A percentile compares a stretch with the other conserved stretches of the same genome.
Evolutionary conservation across 2,113 vertebrate species (phyloP).

Genomic region (Poeciliopsis occidentalis): DNA sequence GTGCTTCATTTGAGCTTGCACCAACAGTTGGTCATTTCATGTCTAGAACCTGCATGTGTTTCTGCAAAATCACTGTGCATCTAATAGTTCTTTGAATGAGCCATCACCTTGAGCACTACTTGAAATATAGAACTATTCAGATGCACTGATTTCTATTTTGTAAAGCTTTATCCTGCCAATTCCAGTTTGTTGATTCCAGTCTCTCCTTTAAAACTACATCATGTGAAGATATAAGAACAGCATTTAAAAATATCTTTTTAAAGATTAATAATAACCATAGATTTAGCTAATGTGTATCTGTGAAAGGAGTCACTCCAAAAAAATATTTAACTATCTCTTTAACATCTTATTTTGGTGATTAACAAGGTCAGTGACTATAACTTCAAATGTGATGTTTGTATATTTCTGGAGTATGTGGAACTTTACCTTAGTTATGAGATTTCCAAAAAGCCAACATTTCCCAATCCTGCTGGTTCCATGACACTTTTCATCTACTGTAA

Average conservation of each 20-base stretch:
- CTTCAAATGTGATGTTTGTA: neutral
- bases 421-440: neutral
- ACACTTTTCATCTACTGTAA: too few species aligned
- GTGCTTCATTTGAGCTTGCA: conserved; percentile 60
- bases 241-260: neutral
- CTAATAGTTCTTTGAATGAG: conserved; percentile 61
- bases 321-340: neutral
- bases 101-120: conserved; percentile 22
- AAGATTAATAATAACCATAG: neutral
- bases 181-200: neutral
- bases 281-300: neutral
- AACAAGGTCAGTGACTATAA: neutral
- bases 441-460: neutral
- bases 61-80: conserved; percentile 67
- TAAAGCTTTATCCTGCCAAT: neutral
- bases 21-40: conserved; percentile 72
- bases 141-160: neutral
- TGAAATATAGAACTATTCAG: conserved; percentile 11
- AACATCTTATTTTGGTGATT: neutral
- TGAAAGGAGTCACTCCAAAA: neutral
- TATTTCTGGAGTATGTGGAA: neutral
- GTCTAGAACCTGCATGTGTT: conserved; percentile 64
- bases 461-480: neutral
- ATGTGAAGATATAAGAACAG: neutral
- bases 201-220: neutral